Percentiles rank a stretch among this genome's conserved stretches.
Conservation (phyloP, 2,888 invertebrate species). For the Mantis religiosa region DNA sequence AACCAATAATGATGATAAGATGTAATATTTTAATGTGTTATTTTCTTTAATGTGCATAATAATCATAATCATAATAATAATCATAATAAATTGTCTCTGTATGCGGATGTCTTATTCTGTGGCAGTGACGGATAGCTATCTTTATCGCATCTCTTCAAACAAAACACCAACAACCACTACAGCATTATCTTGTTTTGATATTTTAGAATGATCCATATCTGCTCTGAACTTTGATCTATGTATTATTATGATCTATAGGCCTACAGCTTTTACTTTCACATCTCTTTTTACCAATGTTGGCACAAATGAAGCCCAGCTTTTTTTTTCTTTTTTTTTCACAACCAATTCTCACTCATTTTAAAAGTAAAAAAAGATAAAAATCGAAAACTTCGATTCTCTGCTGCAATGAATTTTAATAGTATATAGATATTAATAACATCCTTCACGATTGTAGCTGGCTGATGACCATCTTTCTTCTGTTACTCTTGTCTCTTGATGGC, state of each 20-base stretch:
- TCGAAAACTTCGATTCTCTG: not conserved
- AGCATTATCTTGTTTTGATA: not conserved
- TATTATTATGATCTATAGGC: constrained; percentile 29
- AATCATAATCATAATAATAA: not conserved
- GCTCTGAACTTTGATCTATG: constrained; percentile 16
- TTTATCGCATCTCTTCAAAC: constrained; percentile 2
- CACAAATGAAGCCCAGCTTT: constrained; percentile 13
- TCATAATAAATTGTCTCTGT: not conserved
- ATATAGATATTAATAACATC: not conserved
- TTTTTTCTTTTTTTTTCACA: constrained; percentile 14
- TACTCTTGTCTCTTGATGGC: not conserved
- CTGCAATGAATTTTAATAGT: not conserved
- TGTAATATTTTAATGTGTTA: not conserved
- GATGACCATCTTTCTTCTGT: not conserved
- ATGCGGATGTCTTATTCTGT: constrained; percentile 22
- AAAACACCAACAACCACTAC: constrained; percentile 6
- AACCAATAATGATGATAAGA: constrained; percentile 13
- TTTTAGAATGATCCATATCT: constrained; percentile 6
- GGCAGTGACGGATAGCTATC: constrained; percentile 30
- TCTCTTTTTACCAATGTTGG: constrained; percentile 14
- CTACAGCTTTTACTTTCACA: constrained; percentile 23
- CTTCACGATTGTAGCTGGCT: not conserved
- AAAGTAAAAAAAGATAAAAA: constrained; percentile 24
- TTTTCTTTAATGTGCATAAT: not conserved
- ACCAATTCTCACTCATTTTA: constrained; percentile 26